A percentile compares a stretch with the other conserved stretches of the same genome.
Conservation (phyloP, 2,113 vertebrate species). For the Herpetotheres cachinnans region DNA sequence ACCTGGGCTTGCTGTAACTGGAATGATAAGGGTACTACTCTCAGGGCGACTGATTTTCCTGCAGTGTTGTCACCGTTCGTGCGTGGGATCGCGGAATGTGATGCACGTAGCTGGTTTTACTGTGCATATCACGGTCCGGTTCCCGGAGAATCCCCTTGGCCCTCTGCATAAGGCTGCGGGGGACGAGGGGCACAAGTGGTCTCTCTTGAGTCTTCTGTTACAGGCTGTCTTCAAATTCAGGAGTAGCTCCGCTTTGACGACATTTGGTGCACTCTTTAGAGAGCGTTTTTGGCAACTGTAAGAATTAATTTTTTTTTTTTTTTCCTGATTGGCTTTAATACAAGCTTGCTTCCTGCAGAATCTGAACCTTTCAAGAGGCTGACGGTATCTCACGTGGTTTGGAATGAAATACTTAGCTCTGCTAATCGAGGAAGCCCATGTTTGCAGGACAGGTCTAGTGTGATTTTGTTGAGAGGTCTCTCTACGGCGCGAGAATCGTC, state of each 20-base stretch:
- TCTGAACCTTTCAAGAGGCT: not conserved
- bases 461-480: not conserved
- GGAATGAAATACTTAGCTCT: not conserved
- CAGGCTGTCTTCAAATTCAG: not conserved
- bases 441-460: not conserved
- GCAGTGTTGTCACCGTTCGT: rapidly evolving
- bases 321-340: not conserved
- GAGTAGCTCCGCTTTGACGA: rapidly evolving
- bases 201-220: rapidly evolving
- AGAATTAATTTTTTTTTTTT: not conserved
- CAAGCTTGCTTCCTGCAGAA: not conserved
- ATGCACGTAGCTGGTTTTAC: rapidly evolving
- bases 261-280: rapidly evolving
- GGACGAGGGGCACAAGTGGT: rapidly evolving
- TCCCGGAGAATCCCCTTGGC: not conserved
- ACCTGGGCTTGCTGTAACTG: rapidly evolving
- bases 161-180: not conserved
- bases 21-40: rapidly evolving
- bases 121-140: rapidly evolving
- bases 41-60: not conserved
- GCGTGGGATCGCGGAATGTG: rapidly evolving
- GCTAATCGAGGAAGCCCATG: not conserved
- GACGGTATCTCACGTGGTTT: not conserved
- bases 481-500: rapidly evolving
- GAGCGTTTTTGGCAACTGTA: not conserved